A percentile compares a stretch with the other conserved stretches of the same genome.
These are phyloP conservation scores for Mesocentrotus franciscanus DNA, from an alignment of 53 echinoderm and acorn worm species.

Conservation along the genomic window DNA sequence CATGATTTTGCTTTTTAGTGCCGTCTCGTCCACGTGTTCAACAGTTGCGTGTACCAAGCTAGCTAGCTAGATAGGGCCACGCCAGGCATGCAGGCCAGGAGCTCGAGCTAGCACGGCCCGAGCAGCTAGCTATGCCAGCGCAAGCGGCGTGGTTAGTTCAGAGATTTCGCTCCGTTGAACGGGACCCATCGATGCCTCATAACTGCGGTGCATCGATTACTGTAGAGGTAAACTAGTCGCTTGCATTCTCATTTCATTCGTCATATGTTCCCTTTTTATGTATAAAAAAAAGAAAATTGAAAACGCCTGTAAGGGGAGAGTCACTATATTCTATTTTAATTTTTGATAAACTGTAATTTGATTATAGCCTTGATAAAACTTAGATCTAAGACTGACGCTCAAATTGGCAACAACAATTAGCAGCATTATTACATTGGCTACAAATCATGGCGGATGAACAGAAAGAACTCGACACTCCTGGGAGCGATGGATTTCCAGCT, in stretches of 20 bases:
- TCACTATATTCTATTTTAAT: too few species aligned
- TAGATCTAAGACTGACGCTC: background rate
- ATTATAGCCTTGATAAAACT: background rate
- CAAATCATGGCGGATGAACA: conserved; percentile 63
- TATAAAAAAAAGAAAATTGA: too few species aligned
- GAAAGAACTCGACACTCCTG: conserved; percentile 44
- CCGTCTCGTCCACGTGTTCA: background rate
- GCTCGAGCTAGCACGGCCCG: background rate
- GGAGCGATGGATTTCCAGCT: conserved; percentile 52
- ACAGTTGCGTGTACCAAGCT: background rate
- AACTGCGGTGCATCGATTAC: too few species aligned
- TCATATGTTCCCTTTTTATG: too few species aligned
- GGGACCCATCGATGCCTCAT: too few species aligned
- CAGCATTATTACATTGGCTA: background rate
- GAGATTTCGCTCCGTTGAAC: background rate
- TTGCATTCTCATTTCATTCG: too few species aligned
- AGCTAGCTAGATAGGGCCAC: background rate
- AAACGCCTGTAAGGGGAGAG: too few species aligned
- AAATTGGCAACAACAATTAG: conserved; percentile 1
- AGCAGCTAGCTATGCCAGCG: background rate
- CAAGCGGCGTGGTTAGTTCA: background rate
- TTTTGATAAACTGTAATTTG: background rate
- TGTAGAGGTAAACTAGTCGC: too few species aligned
- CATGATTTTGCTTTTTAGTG: background rate
- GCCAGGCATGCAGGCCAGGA: background rate